phyloP scores from a whole-genome alignment of 2,888 invertebrate species.

The Cacoxenus indagator region DNA sequence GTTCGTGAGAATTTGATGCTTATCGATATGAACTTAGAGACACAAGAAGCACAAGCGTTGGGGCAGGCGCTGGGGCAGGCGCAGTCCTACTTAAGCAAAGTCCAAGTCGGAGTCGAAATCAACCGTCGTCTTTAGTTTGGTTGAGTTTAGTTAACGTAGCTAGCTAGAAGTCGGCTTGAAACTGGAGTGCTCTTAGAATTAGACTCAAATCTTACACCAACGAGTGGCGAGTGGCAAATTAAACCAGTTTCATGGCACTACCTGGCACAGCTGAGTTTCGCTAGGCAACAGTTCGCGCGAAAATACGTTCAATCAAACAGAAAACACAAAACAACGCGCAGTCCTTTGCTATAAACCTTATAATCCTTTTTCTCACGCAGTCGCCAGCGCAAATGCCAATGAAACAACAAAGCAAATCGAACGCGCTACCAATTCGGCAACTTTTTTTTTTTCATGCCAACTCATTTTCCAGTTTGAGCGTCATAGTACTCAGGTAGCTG shows the following conservation, averaged over 20 bases:
- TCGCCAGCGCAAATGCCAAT: no score
- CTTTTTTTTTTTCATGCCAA: no score
- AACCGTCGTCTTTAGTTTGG: no score
- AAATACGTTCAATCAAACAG: background rate
- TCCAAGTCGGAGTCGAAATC: constrained; percentile 19
- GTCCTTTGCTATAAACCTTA: no score
- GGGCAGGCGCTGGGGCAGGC: background rate
- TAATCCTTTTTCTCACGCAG: constrained; percentile 63
- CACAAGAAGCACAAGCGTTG: constrained; percentile 8
- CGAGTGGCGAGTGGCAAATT: background rate
- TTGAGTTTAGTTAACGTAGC: no score
- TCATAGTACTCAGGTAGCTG: constrained; percentile 47
- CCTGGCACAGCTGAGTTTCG: background rate
- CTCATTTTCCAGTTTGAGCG: no score
- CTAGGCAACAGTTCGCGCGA: background rate
- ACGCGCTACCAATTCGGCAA: no score
- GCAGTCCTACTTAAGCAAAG: background rate
- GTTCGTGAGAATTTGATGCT: constrained; percentile 69
- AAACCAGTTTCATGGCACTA: background rate
- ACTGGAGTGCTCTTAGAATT: no score
- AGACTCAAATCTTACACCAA: background rate
- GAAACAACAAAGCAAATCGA: no score
- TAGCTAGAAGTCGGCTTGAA: no score
- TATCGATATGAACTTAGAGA: constrained; percentile 56
- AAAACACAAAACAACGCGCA: background rate